Conservation (phyloP, 2,797 vertebrate genomes). For the Chromobotia macracanthus region DNA sequence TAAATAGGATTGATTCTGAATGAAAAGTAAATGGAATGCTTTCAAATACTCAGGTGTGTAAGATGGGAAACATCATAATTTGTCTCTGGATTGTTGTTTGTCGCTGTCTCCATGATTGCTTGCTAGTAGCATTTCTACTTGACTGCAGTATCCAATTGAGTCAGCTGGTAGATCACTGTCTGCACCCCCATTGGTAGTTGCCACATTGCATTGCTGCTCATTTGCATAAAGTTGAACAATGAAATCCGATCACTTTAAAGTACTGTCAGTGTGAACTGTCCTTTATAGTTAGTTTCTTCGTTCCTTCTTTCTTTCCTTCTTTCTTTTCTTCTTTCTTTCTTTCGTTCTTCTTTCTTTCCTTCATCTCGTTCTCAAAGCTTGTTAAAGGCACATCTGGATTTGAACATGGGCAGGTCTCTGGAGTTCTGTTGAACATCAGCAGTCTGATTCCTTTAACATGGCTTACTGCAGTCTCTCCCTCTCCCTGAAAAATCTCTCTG, state of each 20-base stretch:
- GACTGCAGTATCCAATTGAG: neutral
- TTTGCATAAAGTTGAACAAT: too few species aligned
- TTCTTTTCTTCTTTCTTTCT: conserved; percentile 1
- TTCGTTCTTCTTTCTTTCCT: neutral
- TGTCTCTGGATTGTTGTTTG: conserved; percentile 5
- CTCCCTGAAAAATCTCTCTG: conserved; percentile 38
- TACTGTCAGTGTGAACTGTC: too few species aligned
- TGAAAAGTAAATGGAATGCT: neutral
- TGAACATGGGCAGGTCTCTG: conserved; percentile 38
- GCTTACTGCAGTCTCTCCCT: conserved; percentile 14
- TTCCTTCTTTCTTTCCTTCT: neutral
- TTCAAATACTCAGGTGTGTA: neutral
- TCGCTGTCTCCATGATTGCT: neutral
- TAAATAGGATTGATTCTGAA: conserved; percentile 17
- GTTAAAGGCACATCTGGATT: conserved; percentile 16
- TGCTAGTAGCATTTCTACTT: neutral
- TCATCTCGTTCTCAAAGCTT: neutral
- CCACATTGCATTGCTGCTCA: too few species aligned
- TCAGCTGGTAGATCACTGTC: neutral
- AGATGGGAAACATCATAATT: conserved; percentile 4
- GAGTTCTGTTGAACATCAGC: conserved; percentile 52
- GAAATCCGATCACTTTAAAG: too few species aligned
- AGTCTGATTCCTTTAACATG: conserved; percentile 48
- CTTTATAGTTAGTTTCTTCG: neutral
- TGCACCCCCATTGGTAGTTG: too few species aligned